phyloP scores from a whole-genome alignment of 1,140 invertebrate genomes.

The Meloidogyne floridensis region DNA sequence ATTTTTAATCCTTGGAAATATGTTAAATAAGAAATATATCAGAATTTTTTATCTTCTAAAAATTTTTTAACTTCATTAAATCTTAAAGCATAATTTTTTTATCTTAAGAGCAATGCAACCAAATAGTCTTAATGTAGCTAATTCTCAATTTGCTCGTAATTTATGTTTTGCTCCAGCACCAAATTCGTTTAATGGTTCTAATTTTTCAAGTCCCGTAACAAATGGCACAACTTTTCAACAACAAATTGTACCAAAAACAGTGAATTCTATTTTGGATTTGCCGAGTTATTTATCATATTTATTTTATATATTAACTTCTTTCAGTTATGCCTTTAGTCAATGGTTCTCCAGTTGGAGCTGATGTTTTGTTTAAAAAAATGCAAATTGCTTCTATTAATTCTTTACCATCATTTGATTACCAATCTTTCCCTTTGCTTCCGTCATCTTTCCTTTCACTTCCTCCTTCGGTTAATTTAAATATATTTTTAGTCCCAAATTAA shows the following conservation, averaged over 20 bases:
- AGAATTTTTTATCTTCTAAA: no score
- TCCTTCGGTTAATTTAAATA: background rate
- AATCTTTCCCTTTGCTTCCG: background rate
- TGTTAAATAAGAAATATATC: no score
- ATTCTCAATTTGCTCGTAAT: conserved; percentile 8
- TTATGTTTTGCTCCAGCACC: background rate
- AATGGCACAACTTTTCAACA: background rate
- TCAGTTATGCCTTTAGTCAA: background rate
- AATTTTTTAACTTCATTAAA: no score
- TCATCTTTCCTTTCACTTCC: background rate
- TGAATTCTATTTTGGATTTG: conserved; percentile 1
- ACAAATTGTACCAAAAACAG: background rate
- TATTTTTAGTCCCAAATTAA: background rate
- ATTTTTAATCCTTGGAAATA: no score
- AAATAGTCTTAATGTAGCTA: background rate
- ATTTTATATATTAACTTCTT: background rate
- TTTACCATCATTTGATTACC: background rate
- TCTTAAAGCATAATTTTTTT: background rate
- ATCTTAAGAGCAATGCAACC: background rate
- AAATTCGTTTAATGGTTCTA: background rate
- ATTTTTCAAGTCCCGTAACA: background rate
- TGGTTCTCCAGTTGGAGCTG: background rate
- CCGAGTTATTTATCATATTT: background rate
- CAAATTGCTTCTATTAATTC: background rate
- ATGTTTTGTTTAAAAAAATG: background rate